Evolutionary conservation across 2,888 invertebrate genomes (phyloP).

Genomic region (Monopis laevigella): DNA sequence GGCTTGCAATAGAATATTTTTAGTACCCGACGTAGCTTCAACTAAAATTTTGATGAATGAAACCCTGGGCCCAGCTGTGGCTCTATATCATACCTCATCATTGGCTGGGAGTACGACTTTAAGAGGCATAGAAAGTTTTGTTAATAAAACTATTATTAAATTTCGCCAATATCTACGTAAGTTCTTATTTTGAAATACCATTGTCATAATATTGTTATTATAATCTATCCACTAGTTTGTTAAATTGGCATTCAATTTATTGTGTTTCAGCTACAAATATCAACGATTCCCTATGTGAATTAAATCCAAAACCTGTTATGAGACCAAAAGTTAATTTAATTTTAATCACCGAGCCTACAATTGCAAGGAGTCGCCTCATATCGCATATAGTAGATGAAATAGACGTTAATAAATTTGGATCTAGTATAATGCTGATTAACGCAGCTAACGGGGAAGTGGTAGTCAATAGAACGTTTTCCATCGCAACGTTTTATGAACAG

Average conservation of each 20-base stretch:
- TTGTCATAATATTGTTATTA: neutral
- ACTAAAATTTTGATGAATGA: constrained; percentile 45
- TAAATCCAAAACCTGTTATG: constrained; percentile 21
- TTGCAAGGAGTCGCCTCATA: constrained; percentile 27
- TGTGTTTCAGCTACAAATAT: constrained; percentile 30
- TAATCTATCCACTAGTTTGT: no score
- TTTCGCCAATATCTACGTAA: constrained; percentile 64
- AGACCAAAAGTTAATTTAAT: constrained; percentile 55
- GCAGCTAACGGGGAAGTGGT: constrained; percentile 59
- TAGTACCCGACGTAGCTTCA: constrained; percentile 51
- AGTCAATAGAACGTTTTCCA: constrained; percentile 57
- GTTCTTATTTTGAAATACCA: constrained; percentile 24
- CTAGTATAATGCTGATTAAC: constrained; percentile 66
- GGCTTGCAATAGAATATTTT: constrained; percentile 68
- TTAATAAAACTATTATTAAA: constrained; percentile 45
- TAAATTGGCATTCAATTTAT: neutral
- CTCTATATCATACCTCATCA: constrained; percentile 28
- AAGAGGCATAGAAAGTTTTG: constrained; percentile 45
- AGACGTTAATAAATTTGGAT: constrained; percentile 65
- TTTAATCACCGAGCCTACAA: constrained; percentile 64
- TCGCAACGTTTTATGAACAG: constrained; percentile 55
- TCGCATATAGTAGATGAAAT: constrained; percentile 62
- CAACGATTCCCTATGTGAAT: constrained; percentile 49
- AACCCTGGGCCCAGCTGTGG: constrained; percentile 29
- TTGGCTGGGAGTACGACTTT: constrained; percentile 49